These are phyloP conservation scores for Tenualosa thibaudeaui DNA, from an alignment of 2,797 vertebrate species.

Conservation along the genomic window DNA sequence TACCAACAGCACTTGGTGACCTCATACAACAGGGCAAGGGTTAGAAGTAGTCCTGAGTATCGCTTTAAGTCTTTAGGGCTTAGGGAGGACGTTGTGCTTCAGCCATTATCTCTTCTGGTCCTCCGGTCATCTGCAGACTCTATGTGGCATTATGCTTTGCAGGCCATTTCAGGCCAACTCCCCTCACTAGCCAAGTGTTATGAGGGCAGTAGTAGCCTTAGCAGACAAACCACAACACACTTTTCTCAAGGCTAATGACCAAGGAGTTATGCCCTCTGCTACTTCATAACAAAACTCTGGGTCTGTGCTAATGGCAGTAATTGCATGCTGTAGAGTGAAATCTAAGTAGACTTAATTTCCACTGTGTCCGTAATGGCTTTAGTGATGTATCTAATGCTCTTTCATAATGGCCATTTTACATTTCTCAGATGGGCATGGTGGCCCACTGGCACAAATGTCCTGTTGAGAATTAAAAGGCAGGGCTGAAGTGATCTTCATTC, in stretches of 20 bases:
- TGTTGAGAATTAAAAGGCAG: not conserved
- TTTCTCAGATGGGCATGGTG: not conserved
- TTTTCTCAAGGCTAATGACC: not conserved
- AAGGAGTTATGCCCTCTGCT: not conserved
- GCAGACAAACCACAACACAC: not conserved
- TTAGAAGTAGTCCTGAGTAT: too few species aligned
- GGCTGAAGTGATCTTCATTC: not conserved
- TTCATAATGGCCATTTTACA: conserved; percentile 12
- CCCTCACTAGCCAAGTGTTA: not conserved
- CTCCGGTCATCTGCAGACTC: not conserved
- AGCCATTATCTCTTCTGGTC: not conserved
- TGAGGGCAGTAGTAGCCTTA: not conserved
- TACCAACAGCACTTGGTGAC: too few species aligned
- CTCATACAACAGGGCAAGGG: too few species aligned
- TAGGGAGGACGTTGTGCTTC: too few species aligned
- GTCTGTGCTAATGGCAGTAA: conserved; percentile 3
- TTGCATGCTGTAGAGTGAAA: conserved; percentile 1
- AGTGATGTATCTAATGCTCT: conserved; percentile 18
- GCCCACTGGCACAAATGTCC: not conserved
- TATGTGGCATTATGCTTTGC: not conserved
- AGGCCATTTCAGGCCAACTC: not conserved
- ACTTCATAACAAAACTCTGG: not conserved
- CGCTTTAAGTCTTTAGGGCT: too few species aligned
- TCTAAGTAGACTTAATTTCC: conserved; percentile 9
- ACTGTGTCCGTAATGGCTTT: not conserved